A percentile compares a stretch with the other conserved stretches of the same genome.
Conservation (phyloP, 2,888 invertebrate species). For the Phania funesta region DNA sequence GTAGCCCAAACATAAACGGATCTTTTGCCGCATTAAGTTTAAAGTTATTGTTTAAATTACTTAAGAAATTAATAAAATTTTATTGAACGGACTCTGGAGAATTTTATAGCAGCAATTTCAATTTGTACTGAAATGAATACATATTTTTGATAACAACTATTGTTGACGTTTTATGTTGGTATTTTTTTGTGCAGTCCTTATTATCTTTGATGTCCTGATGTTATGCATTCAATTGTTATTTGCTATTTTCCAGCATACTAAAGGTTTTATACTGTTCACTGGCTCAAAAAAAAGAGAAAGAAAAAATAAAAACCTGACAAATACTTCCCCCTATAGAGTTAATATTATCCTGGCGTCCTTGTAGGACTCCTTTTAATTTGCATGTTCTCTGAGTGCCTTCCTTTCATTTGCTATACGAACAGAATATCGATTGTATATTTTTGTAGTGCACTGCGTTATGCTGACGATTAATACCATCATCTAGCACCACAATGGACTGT, state of each 20-base stretch:
- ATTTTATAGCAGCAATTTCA: too few species aligned
- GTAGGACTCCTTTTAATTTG: slow-evolving; percentile 10
- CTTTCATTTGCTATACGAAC: neutral
- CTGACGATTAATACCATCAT: slow-evolving; percentile 9
- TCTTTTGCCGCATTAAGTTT: too few species aligned
- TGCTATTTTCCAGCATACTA: slow-evolving; percentile 34
- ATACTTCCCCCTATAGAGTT: neutral
- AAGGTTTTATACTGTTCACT: slow-evolving; percentile 44
- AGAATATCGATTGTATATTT: slow-evolving; percentile 3
- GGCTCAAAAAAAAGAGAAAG: slow-evolving; percentile 6
- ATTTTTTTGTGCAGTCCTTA: slow-evolving; percentile 37
- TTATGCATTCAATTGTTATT: slow-evolving; percentile 20
- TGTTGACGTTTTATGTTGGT: neutral
- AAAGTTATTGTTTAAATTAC: too few species aligned
- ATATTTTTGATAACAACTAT: slow-evolving; percentile 1
- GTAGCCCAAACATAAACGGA: too few species aligned
- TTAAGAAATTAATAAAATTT: too few species aligned
- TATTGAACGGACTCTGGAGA: too few species aligned
- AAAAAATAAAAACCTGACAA: neutral
- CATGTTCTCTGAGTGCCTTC: neutral
- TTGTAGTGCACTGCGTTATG: slow-evolving; percentile 33
- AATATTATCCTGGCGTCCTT: neutral
- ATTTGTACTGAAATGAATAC: too few species aligned
- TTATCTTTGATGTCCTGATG: slow-evolving; percentile 46
- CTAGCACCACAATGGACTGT: slow-evolving; percentile 16